These are phyloP conservation scores for Malacosoma neustria DNA, from an alignment of 2,888 invertebrate genomes.

Conservation along the genomic window DNA sequence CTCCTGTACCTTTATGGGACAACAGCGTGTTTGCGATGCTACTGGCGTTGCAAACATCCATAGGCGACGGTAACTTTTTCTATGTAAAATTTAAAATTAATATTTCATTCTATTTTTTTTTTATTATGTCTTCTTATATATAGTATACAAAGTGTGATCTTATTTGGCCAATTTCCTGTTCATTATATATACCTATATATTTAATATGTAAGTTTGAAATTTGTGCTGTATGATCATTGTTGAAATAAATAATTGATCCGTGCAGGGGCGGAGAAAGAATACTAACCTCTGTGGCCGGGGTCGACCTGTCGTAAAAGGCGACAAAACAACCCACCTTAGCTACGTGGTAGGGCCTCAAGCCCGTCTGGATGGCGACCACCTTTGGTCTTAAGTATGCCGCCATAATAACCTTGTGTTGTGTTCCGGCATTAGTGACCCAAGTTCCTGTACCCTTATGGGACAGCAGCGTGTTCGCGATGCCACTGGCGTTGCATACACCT, in stretches of 20 bases:
- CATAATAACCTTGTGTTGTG: not conserved
- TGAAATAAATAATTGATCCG: not conserved
- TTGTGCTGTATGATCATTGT: not conserved
- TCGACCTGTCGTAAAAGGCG: not conserved
- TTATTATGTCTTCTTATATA: too few species aligned
- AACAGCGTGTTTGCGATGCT: too few species aligned
- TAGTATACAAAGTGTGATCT: too few species aligned
- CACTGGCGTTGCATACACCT: not conserved
- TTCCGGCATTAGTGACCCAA: not conserved
- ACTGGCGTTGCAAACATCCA: too few species aligned
- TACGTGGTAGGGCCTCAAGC: not conserved
- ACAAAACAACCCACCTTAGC: not conserved
- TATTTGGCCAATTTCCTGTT: too few species aligned
- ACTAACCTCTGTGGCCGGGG: not conserved
- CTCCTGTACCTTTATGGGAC: too few species aligned
- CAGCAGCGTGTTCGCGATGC: not conserved
- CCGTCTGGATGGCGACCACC: not conserved
- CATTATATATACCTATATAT: too few species aligned
- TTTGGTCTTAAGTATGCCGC: not conserved
- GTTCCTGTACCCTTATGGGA: not conserved
- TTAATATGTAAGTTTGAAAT: too few species aligned
- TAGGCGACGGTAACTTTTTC: too few species aligned
- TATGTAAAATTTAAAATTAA: too few species aligned
- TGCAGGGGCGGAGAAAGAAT: not conserved
- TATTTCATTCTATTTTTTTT: too few species aligned